Evolutionary conservation across 2,888 invertebrate genomes (phyloP), one percentile per base, ranked within the genome.

Genomic region (Kuschelorhynchus macadamiae): DNA sequence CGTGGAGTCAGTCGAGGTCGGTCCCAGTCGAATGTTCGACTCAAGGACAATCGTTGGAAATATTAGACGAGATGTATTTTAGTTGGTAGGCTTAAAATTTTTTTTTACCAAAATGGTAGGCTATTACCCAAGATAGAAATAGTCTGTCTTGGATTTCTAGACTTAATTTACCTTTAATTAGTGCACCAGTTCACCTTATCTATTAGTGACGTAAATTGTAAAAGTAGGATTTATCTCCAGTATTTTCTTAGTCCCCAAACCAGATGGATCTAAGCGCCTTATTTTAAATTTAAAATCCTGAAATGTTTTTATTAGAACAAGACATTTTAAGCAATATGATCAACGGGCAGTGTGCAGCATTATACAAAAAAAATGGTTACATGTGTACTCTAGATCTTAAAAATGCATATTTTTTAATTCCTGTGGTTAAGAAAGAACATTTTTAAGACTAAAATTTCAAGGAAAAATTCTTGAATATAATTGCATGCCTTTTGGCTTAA

Each of bases 121-220:
- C 11, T 25, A 32, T 57, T 32, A 46, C 64, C 9, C 25, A 25
- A 33, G 36, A 64, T 64, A 25, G 57, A 8, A 44, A n/a, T 12
- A 12, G 44, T 20, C 47, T 57, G 12, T 57, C 64, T 25, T 64
- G 46, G 25, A 41, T 57, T 18, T 11, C 14, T 20, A 56, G 56
- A n/a, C 17, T 57, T 11, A 16, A 47, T 1, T 16, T 64, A 7
- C 64, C 64, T 32, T 64, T 64, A 1, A 25, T 56, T 21, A 9
- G 11, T 16, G 36, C 12, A 14, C 65, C 65, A 30, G 18, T n/a
- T 12, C 59, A 59, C 25, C 25, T 25, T 25, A 3, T 25, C 25
- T 25, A 25, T 25, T 25, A 25, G 25, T 25, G 25, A 25, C 4
- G 25, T 25, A 25, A 25, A 25, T 5, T 25, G 7, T 25, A 25